These are phyloP conservation scores for Aphelenchoides avenae DNA, from an alignment of 1,140 invertebrate species.

Conservation along the genomic window DNA sequence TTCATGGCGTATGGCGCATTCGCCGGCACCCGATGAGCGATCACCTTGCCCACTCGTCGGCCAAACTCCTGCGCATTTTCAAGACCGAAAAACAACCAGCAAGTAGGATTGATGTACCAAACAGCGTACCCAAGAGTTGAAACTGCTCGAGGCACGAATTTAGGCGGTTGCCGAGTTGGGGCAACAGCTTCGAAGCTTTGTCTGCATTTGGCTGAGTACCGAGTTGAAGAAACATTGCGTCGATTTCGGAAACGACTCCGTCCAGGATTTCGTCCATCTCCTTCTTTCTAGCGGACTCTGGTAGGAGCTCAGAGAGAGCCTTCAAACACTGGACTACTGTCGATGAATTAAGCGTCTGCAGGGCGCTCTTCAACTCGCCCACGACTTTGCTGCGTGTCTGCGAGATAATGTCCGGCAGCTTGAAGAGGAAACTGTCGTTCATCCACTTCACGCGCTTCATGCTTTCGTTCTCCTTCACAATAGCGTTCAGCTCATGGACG, in stretches of 20 bases:
- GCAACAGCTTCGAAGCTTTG: slow-evolving; percentile 23
- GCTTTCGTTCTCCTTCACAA: slow-evolving; percentile 41
- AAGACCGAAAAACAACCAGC: slow-evolving; percentile 42
- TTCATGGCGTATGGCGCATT: slow-evolving; percentile 45
- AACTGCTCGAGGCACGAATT: slow-evolving; percentile 52
- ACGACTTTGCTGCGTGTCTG: slow-evolving; percentile 31
- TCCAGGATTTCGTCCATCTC: slow-evolving; percentile 39
- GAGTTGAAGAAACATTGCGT: slow-evolving; percentile 43
- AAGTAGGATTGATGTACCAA: too few relatives aligned
- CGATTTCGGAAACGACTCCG: slow-evolving; percentile 41
- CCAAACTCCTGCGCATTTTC: slow-evolving; percentile 44
- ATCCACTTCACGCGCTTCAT: slow-evolving; percentile 36
- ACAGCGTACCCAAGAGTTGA: slow-evolving; percentile 48
- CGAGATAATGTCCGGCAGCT: slow-evolving; percentile 26
- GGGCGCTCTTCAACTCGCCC: slow-evolving; percentile 33
- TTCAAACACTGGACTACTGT: too few relatives aligned
- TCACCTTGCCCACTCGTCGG: slow-evolving; percentile 40
- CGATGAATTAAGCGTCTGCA: slow-evolving; percentile 21
- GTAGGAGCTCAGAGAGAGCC: too few relatives aligned
- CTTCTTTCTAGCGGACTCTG: slow-evolving; percentile 38
- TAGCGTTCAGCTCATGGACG: slow-evolving; percentile 28
- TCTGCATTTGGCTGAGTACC: slow-evolving; percentile 26
- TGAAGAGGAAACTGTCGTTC: slow-evolving; percentile 36
- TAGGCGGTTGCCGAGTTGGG: slow-evolving; percentile 34
- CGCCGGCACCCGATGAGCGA: slow-evolving; percentile 34